Evolutionary conservation across 2,113 vertebrate genomes (phyloP).

Genomic region (Anolis sagrei): DNA sequence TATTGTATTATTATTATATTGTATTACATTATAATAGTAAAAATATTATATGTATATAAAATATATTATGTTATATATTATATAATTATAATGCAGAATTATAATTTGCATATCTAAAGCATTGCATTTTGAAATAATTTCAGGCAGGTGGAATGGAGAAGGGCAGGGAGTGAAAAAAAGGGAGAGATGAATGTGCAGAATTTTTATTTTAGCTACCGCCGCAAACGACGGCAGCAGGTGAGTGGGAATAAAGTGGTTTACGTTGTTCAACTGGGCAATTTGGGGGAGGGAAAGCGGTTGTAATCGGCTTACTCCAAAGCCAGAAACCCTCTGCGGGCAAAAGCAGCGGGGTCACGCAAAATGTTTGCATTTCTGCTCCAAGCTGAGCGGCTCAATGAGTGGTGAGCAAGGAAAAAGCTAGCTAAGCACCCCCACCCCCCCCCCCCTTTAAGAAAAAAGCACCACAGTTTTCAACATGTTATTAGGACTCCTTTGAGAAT

Average conservation of each 20-base stretch:
- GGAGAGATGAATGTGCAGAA: conserved; percentile 46
- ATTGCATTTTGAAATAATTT: conserved; percentile 59
- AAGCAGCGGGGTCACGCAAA: neutral
- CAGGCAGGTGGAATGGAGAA: conserved; percentile 29
- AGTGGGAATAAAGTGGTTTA: conserved; percentile 45
- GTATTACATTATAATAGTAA: no score
- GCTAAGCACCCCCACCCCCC: neutral
- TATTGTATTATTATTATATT: no score
- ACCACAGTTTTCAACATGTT: neutral
- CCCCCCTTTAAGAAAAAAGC: neutral
- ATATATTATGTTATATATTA: no score
- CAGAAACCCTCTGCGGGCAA: conserved; percentile 29
- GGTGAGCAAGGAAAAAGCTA: neutral
- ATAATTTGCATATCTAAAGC: conserved; percentile 62
- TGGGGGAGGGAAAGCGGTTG: conserved; percentile 31
- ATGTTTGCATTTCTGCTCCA: conserved; percentile 12
- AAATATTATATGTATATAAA: no score
- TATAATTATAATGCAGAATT: no score
- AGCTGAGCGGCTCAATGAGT: neutral
- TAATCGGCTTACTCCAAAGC: conserved; percentile 45
- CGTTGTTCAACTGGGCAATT: conserved; percentile 4
- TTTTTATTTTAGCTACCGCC: conserved; percentile 41
- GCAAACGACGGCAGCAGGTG: conserved; percentile 38
- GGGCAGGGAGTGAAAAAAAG: conserved; percentile 22
- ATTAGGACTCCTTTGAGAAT: neutral